Base-by-base conservation (phyloP, 2,113 vertebrate genomes). In the Zosterops pallidus region DNA sequence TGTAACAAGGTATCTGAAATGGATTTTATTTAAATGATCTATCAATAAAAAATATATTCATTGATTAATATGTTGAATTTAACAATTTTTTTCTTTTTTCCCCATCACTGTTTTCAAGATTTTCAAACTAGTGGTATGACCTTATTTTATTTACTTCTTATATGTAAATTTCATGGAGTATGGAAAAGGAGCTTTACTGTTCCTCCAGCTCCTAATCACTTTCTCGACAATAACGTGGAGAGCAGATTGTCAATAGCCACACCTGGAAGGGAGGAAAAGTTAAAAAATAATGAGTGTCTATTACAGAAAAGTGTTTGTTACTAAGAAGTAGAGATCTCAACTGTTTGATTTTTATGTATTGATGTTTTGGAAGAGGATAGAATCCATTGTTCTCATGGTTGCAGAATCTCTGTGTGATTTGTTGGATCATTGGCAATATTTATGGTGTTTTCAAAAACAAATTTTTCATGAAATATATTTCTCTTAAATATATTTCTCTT, bases 171-270 rank as follows among this genome's bases (percentile, higher is more conserved):
- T 64, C 4, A 9, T 2, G 5, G 59, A 39, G 11, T 20, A 20
- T 72, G 28, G 29, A 75, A 79, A 79, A 80, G 25, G 2, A 67
- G 29, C 6, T 79, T 82, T 79, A 39, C 7, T 55, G 17, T 41
- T 87, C 5, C 1, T 87, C 26, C 23, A 92, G 39, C 29, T 71
- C 11, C 24, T 64, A 52, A 47, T 90, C 4, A 4, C 18, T 83
- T 85, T 78, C 13, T 67, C 0, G 0, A 14, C 26, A 85, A 3
- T 68, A 35, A 3, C 2, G 1, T 53, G 62, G 67, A 71, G 31
- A 71, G 53, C 60, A 85, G 50, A n/a, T 37, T 71, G 25, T 29
- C 9, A 19, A 9, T 24, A 59, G n/a, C 24, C 6, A 77, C 7
- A 29, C 14, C 46, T 64, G 78, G 6, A 42, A 70, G 37, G 56